Evolutionary conservation across 1,140 invertebrate genomes (phyloP), one percentile per base, ranked within the genome.

Genomic region (Drosophila mauritiana): DNA sequence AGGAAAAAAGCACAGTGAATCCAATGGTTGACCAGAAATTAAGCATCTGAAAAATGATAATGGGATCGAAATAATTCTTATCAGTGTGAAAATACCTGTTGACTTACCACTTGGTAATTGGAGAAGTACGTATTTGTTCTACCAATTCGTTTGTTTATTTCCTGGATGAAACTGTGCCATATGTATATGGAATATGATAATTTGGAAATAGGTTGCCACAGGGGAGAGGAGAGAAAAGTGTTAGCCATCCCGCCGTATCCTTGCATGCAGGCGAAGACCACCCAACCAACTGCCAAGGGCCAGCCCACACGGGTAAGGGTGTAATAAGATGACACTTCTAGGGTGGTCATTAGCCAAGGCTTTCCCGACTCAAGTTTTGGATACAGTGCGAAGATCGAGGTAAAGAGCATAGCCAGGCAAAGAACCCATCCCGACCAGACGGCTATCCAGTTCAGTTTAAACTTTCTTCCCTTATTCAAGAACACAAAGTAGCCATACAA

Each of bases 231-330:
- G 4, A 94, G 46, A 11, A 94, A 92, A 81, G 90, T 92, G 56
- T 93, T 93, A 22, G 93, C 91, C 20, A 92, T 88, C 70, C 93
- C 95, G 75, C 94, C 95, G 83, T 95, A 94, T 43, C 94, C 95
- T 55, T 94, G 93, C 11, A 93, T 91, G 72, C 96, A 96, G 2
- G 95, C 94, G 45, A 95, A 94, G 8, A 96, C 93, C 1, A 97
- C 92, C 95, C 95, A 96, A 0, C 93, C 92, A 4, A 97, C 40
- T 0, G 92, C 93, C 0, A 95, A 2, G 0, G 93, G 93, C 94
- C 96, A 96, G 42, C 31, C 90, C 3, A 94, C 91, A 40, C 95
- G 92, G 40, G 94, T 93, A 1, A 96, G 92, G 3, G 94, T 93
- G 1, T 94, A 94, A 64, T 96, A 96, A 8, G 95, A 92, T 0